These are phyloP conservation scores for Luffia ferchaultella DNA, from an alignment of 2,888 invertebrate species.

Conservation along the genomic window DNA sequence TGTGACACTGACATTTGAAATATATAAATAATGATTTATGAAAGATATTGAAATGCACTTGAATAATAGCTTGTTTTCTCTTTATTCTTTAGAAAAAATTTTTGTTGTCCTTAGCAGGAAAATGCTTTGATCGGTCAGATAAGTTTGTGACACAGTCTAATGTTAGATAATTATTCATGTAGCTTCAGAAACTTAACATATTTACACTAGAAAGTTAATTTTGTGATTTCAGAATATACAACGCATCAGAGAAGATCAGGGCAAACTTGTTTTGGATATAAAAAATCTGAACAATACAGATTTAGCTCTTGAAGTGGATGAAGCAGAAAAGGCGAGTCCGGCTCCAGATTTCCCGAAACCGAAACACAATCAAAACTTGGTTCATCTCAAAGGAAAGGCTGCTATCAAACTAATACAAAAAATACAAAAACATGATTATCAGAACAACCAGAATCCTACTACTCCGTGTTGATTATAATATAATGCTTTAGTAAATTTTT, in stretches of 20 bases:
- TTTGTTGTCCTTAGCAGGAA: not conserved
- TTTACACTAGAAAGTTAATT: too few relatives aligned
- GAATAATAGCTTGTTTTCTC: not conserved
- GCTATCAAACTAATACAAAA: constrained; percentile 4
- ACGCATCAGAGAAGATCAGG: not conserved
- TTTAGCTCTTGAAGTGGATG: constrained; percentile 4
- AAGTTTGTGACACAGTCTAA: not conserved
- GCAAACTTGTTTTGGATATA: constrained; percentile 1
- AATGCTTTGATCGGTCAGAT: not conserved
- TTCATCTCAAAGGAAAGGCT: not conserved
- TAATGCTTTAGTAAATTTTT: too few relatives aligned
- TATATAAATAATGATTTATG: too few relatives aligned
- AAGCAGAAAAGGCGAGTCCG: not conserved
- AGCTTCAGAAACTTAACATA: too few relatives aligned
- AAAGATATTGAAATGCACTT: not conserved
- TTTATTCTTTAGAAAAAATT: too few relatives aligned
- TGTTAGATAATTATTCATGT: not conserved
- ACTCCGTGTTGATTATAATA: too few relatives aligned
- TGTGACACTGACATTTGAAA: too few relatives aligned
- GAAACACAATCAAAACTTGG: constrained; percentile 1
- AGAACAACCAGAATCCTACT: too few relatives aligned
- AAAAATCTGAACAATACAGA: constrained; percentile 2
- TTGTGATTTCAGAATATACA: constrained; percentile 3
- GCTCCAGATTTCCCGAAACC: constrained; percentile 2
- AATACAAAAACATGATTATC: constrained; percentile 2